Percentiles rank a stretch among this genome's conserved stretches.
These are phyloP conservation scores for Drosophila hamatofila DNA, from an alignment of 2,888 invertebrate species.

Conservation along the genomic window DNA sequence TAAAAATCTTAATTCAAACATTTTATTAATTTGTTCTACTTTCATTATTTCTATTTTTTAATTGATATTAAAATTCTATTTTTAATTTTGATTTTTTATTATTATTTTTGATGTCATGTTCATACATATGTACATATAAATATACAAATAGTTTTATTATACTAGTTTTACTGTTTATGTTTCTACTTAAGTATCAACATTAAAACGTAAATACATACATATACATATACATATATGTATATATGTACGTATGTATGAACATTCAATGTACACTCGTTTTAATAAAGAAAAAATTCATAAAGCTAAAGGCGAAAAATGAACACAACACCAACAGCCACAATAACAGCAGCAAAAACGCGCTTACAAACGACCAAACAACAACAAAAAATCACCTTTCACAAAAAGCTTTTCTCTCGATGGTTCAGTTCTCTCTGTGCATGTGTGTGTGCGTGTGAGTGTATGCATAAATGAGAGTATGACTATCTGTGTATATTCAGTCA, in stretches of 20 bases:
- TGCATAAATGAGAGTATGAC: constrained; percentile 7
- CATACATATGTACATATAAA: too few relatives aligned
- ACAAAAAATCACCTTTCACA: constrained; percentile 71
- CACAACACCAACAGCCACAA: constrained; percentile 19
- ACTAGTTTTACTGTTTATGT: background rate
- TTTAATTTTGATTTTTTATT: background rate
- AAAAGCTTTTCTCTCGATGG: constrained; percentile 75
- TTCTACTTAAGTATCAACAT: constrained; percentile 5
- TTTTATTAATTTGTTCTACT: background rate
- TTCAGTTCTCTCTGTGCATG: constrained; percentile 47
- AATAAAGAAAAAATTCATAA: constrained; percentile 27
- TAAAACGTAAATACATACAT: background rate
- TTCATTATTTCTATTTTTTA: background rate
- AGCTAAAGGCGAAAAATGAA: constrained; percentile 53
- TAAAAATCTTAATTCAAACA: background rate
- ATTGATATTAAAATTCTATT: background rate
- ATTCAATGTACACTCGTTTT: constrained; percentile 6
- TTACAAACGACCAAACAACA: constrained; percentile 44
- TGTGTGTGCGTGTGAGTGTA: background rate
- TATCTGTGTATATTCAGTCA: constrained; percentile 32
- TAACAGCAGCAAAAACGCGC: constrained; percentile 48
- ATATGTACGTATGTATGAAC: constrained; percentile 15
- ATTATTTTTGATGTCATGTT: background rate
- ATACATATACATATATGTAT: constrained; percentile 4
- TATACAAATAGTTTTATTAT: background rate